Evolutionary conservation across 2,113 vertebrate species (phyloP).

Genomic region (Phalacrocorax pelagicus): DNA sequence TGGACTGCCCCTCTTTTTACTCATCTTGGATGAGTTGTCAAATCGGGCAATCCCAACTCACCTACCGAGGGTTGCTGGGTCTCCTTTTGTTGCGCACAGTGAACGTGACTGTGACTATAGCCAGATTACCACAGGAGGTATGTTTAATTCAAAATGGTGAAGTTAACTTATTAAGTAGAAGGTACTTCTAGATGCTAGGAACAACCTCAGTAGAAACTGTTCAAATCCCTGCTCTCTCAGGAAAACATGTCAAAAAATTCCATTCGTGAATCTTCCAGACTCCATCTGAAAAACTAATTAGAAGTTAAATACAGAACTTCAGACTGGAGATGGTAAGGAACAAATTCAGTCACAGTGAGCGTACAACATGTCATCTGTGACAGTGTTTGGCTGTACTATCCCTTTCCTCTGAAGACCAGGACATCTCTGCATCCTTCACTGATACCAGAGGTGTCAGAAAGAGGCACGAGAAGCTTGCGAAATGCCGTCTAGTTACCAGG

Average conservation of each 20-base stretch:
- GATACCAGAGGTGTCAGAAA: neutral
- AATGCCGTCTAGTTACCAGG: accelerated
- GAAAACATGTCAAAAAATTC: neutral
- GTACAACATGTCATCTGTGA: neutral
- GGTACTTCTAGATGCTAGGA: neutral
- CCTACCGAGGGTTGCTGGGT: neutral
- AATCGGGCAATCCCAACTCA: neutral
- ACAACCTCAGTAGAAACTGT: neutral
- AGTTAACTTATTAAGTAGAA: neutral
- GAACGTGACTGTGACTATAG: neutral
- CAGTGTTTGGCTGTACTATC: neutral
- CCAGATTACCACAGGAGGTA: neutral
- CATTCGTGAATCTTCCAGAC: neutral
- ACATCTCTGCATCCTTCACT: neutral
- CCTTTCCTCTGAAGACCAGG: neutral
- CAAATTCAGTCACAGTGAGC: neutral
- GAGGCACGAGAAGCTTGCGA: neutral
- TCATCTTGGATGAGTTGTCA: neutral
- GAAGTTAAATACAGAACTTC: neutral
- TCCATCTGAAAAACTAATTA: neutral
- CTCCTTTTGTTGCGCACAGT: neutral
- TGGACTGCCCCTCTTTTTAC: neutral
- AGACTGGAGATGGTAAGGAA: neutral
- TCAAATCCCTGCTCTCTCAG: neutral
- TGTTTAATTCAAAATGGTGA: neutral